Conservation (phyloP, 2,113 vertebrate genomes). For the Gallinago jamesoni region DNA sequence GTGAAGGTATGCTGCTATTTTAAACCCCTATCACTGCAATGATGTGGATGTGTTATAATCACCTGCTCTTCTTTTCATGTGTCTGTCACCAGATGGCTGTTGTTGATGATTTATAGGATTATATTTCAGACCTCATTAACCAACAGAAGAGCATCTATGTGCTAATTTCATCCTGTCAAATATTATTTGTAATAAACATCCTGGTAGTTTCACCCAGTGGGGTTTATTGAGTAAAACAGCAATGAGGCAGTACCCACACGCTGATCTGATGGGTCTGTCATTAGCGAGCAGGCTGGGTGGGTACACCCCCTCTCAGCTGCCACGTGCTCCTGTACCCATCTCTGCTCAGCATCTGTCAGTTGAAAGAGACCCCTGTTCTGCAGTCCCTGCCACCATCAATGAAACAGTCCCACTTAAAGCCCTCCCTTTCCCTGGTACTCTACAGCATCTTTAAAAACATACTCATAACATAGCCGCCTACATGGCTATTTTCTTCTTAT, state of each 20-base stretch:
- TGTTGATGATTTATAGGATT: slow-evolving; percentile 44
- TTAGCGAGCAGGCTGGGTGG: not conserved
- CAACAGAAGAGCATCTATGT: not conserved
- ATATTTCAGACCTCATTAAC: slow-evolving; percentile 54
- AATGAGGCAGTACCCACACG: not conserved
- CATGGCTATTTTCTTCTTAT: not conserved
- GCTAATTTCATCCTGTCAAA: slow-evolving; percentile 44
- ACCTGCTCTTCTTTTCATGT: not conserved
- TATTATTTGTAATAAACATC: slow-evolving; percentile 36
- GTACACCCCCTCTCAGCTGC: not conserved
- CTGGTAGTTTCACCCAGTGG: not conserved
- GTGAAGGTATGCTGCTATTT: not conserved
- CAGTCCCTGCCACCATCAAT: not conserved
- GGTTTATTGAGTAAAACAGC: not conserved
- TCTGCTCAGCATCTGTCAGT: not conserved
- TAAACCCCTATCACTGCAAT: not conserved
- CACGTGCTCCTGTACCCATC: accelerated
- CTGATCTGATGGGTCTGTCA: not conserved
- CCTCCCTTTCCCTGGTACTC: not conserved
- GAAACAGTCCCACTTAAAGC: not conserved
- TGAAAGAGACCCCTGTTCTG: not conserved
- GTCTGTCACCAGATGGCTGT: slow-evolving; percentile 12
- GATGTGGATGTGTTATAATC: not conserved
- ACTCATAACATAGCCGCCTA: not conserved
- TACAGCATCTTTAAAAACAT: not conserved